These are phyloP conservation scores for Acinonyx jubatus DNA, from an alignment of 2,113 vertebrate genomes.

Conservation along the genomic window DNA sequence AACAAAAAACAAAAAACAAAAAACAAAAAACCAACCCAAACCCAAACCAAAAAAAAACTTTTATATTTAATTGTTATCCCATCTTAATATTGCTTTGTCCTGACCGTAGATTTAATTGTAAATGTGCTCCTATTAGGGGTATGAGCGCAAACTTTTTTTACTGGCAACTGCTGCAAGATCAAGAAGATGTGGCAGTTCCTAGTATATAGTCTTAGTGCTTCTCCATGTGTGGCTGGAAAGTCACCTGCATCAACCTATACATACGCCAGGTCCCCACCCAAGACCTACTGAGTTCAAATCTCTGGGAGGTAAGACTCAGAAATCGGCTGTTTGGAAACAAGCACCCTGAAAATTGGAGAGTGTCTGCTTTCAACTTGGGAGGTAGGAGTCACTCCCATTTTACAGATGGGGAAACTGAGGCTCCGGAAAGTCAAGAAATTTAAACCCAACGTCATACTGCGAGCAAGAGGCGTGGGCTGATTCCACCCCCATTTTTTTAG, in stretches of 20 bases:
- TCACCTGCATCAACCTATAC: fast-evolving
- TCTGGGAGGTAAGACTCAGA: background rate
- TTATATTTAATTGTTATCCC: background rate
- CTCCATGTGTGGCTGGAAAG: background rate
- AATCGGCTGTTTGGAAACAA: background rate
- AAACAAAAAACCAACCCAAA: no score
- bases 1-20: no score
- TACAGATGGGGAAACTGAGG: background rate
- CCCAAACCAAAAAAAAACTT: background rate
- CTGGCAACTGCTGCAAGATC: background rate
- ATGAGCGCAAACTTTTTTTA: background rate
- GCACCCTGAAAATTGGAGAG: background rate
- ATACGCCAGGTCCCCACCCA: background rate
- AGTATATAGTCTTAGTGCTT: background rate
- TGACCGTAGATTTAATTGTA: background rate
- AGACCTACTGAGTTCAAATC: background rate
- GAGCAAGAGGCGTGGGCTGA: background rate
- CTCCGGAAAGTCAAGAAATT: background rate
- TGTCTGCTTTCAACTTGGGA: background rate
- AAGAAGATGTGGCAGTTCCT: background rate
- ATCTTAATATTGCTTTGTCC: background rate
- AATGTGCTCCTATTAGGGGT: background rate
- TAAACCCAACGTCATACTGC: background rate
- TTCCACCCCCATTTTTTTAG: background rate
- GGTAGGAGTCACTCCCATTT: background rate